Evolutionary conservation across 2,888 invertebrate genomes (phyloP).

Genomic region (Busseola fusca): DNA sequence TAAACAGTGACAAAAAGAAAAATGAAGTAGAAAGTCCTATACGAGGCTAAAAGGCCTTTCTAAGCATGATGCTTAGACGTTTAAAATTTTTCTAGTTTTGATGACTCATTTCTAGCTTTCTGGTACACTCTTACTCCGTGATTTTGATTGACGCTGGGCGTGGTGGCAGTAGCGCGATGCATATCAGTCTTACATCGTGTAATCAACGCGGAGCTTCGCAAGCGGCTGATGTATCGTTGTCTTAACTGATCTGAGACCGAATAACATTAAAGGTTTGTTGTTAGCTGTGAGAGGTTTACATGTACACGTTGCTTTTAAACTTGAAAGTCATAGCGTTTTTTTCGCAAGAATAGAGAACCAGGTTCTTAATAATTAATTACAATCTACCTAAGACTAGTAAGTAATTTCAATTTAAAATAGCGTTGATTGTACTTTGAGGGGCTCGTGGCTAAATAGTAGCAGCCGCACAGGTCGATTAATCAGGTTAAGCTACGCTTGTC

Average conservation of each 20-base stretch:
- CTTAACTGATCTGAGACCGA: constrained; percentile 57
- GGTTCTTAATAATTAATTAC: neutral
- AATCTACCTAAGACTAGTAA: neutral
- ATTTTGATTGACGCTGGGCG: constrained; percentile 50
- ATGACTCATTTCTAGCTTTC: neutral
- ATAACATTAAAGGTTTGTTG: constrained; percentile 43
- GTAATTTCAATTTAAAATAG: no score
- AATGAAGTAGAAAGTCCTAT: no score
- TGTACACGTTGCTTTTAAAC: constrained; percentile 20
- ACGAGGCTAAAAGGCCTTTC: no score
- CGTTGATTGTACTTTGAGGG: no score
- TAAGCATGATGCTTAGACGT: no score
- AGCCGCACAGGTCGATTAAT: no score
- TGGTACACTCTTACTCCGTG: constrained; percentile 8
- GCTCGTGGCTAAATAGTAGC: no score
- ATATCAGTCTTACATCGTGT: constrained; percentile 55
- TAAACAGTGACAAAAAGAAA: no score
- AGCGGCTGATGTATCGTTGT: constrained; percentile 52
- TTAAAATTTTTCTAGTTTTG: neutral
- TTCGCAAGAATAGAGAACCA: neutral
- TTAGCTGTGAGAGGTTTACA: constrained; percentile 14
- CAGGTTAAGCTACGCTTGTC: no score
- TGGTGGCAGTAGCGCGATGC: constrained; percentile 56
- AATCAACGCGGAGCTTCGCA: constrained; percentile 56
- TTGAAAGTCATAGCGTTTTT: neutral